phyloP scores from a whole-genome alignment of 2,797 vertebrate genomes.

The Lagodon rhomboides region DNA sequence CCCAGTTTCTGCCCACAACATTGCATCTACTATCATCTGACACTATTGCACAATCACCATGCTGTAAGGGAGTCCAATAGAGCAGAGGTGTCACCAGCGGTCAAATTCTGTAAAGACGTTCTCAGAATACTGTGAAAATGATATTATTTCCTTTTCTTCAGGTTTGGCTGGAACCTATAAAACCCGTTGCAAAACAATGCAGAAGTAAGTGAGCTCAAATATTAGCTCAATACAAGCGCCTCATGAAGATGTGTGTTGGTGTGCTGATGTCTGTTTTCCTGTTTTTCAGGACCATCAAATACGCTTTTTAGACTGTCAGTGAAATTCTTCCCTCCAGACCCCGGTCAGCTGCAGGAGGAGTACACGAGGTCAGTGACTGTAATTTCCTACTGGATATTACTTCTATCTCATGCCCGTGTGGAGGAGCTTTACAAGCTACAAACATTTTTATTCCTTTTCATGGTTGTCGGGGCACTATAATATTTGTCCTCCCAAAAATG shows the following conservation, averaged over 20 bases:
- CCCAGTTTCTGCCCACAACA: conserved; percentile 16
- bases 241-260: conserved; percentile 14
- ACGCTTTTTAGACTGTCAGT: conserved; percentile 93
- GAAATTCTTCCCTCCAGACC: conserved; percentile 99
- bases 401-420: conserved; percentile 26
- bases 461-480: conserved; percentile 14
- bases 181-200: conserved; percentile 93
- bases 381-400: conserved; percentile 56
- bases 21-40: conserved; percentile 10
- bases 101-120: neutral
- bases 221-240: neutral
- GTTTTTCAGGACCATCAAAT: conserved; percentile 90
- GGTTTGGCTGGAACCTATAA: conserved; percentile 97
- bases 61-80: neutral
- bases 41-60: neutral
- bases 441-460: neutral
- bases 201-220: conserved; percentile 88
- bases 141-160: conserved; percentile 75
- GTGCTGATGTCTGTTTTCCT: conserved; percentile 30
- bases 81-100: neutral
- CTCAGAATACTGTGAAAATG: neutral
- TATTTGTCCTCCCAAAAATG: neutral
- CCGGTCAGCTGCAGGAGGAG: conserved; percentile 96
- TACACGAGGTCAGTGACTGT: conserved; percentile 89
- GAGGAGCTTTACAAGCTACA: conserved; percentile 30